Percentiles rank a stretch among this genome's conserved stretches.
Conservation (phyloP, 2,888 invertebrate species). For the Troilus luridus region DNA sequence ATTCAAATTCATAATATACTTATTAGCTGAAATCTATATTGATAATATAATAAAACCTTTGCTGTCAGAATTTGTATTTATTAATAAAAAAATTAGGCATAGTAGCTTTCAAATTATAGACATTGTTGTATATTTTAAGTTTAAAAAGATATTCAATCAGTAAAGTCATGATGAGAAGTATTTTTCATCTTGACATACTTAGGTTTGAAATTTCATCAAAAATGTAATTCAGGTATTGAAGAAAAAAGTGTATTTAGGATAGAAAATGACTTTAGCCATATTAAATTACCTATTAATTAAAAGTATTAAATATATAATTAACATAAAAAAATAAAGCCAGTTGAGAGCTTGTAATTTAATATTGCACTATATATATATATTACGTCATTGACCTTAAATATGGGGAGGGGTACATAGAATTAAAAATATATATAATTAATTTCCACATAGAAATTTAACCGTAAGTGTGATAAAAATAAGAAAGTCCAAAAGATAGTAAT, state of each 20-base stretch:
- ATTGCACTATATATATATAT: neutral
- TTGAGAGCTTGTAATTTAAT: neutral
- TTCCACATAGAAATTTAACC: too few relatives aligned
- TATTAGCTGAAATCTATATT: neutral
- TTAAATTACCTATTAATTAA: neutral
- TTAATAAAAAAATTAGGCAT: neutral
- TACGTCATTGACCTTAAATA: too few relatives aligned
- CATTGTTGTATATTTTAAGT: neutral
- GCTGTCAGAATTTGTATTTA: neutral
- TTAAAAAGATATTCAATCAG: neutral
- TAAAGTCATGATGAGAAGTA: neutral
- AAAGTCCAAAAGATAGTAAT: too few relatives aligned
- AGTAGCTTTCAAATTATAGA: neutral
- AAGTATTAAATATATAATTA: neutral
- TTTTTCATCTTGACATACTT: neutral
- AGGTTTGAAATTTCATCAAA: neutral
- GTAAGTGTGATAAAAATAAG: too few relatives aligned
- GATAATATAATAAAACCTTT: neutral
- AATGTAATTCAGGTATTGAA: neutral
- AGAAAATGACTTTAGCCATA: neutral
- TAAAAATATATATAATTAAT: too few relatives aligned
- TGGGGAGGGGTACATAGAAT: too few relatives aligned
- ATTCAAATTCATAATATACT: neutral
- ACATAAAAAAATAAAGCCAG: neutral
- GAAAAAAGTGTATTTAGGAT: neutral